Conservation (phyloP, 2,797 vertebrate genomes). For the Eremophila alpestris region DNA sequence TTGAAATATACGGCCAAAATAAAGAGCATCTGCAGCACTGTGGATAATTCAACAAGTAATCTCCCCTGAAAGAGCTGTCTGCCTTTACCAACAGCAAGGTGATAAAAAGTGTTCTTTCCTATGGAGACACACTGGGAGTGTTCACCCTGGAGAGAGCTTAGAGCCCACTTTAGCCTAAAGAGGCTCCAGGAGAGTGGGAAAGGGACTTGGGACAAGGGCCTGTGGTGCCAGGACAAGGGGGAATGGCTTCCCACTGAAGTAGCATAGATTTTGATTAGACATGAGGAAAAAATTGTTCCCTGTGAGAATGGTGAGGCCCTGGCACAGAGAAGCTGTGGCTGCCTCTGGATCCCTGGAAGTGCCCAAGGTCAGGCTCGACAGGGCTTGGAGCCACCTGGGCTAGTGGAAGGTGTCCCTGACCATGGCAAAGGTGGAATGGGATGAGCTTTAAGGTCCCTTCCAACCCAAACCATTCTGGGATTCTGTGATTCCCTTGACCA, state of each 20-base stretch:
- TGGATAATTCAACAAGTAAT: neutral
- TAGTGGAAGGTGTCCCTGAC: neutral
- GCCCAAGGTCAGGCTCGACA: neutral
- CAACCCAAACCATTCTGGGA: neutral
- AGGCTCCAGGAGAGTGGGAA: neutral
- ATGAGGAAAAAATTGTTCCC: neutral
- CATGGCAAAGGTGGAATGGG: rapidly evolving
- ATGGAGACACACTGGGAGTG: neutral
- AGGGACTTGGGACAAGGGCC: neutral
- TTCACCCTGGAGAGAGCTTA: neutral
- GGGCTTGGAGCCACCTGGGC: neutral
- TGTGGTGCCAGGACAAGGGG: neutral
- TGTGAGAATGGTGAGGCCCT: rapidly evolving
- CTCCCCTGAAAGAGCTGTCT: neutral
- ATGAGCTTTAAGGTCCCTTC: neutral
- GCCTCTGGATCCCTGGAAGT: neutral
- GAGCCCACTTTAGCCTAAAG: neutral
- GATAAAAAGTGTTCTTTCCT: neutral
- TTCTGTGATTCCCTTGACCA: neutral
- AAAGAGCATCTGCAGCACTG: conserved; percentile 60
- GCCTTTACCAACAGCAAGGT: neutral
- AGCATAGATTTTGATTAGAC: neutral
- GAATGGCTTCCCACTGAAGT: neutral
- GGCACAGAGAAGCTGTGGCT: neutral
- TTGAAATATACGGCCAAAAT: conserved; percentile 65